These are phyloP conservation scores for Drosophila kanapiae DNA, from an alignment of 1,140 invertebrate genomes.

Conservation along the genomic window DNA sequence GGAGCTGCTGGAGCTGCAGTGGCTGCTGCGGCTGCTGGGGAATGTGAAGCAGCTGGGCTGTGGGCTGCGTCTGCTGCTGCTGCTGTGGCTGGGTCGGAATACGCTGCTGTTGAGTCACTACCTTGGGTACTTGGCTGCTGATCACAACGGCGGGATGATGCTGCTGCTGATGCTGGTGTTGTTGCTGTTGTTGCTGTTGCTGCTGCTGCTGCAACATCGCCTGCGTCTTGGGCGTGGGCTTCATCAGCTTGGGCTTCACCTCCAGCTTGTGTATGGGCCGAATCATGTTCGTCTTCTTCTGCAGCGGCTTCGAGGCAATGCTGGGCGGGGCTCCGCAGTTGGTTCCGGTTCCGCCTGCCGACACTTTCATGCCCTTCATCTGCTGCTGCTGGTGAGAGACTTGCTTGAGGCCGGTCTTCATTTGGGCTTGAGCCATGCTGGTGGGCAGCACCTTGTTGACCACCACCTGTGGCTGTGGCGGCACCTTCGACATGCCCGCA, in stretches of 20 bases:
- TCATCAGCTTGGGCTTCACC: slow-evolving; percentile 80
- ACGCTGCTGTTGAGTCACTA: slow-evolving; percentile 42
- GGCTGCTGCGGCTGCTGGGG: slow-evolving; percentile 35
- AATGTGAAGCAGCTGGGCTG: slow-evolving; percentile 30
- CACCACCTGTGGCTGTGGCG: slow-evolving; percentile 72
- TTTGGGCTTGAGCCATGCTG: slow-evolving; percentile 56
- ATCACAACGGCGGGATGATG: slow-evolving; percentile 20
- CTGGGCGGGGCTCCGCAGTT: slow-evolving; percentile 68
- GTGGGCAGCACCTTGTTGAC: slow-evolving; percentile 79
- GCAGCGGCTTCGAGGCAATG: slow-evolving; percentile 72
- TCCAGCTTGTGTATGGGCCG: slow-evolving; percentile 79
- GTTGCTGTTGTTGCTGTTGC: slow-evolving; percentile 16
- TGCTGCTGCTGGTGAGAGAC: slow-evolving; percentile 10
- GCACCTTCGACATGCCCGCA: slow-evolving; percentile 56
- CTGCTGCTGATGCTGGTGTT: slow-evolving; percentile 5
- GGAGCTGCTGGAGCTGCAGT: slow-evolving; percentile 20
- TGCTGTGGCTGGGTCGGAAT: slow-evolving; percentile 29
- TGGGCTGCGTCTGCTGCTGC: slow-evolving; percentile 25
- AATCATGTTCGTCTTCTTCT: slow-evolving; percentile 76
- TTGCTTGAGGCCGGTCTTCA: slow-evolving; percentile 34
- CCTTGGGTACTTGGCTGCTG: slow-evolving; percentile 42
- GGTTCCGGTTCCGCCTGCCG: slow-evolving; percentile 49
- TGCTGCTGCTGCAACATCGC: slow-evolving; percentile 38
- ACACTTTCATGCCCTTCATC: slow-evolving; percentile 26
- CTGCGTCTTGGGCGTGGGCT: slow-evolving; percentile 52